phyloP scores from a whole-genome alignment of 2,113 vertebrate species.

The Bostrychus sinensis region DNA sequence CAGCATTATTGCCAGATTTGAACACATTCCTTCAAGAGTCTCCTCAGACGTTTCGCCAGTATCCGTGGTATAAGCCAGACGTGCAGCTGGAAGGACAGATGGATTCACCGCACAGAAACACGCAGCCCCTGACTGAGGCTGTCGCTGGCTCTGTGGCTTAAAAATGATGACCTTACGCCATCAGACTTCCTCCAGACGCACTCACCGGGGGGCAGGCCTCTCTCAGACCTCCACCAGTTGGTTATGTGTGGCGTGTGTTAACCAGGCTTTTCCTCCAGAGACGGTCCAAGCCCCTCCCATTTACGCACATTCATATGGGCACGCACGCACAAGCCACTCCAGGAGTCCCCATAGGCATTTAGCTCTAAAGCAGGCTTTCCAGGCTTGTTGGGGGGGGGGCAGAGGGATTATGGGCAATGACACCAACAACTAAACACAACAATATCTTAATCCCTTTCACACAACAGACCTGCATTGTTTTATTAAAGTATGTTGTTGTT shows the following conservation, averaged over 20 bases:
- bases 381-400: slow-evolving; percentile 34
- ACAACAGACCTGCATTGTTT: slow-evolving; percentile 22
- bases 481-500: not conserved
- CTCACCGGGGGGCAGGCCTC: slow-evolving; percentile 21
- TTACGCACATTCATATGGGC: slow-evolving; percentile 21
- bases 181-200: slow-evolving; percentile 37
- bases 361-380: slow-evolving; percentile 50
- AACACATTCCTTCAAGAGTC: not conserved
- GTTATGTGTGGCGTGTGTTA: slow-evolving; percentile 6
- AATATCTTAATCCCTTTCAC: slow-evolving; percentile 44
- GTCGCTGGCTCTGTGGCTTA: not conserved
- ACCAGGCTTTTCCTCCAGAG: slow-evolving; percentile 28
- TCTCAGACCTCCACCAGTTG: slow-evolving; percentile 25
- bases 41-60: not conserved
- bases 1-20: not conserved
- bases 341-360: slow-evolving; percentile 25
- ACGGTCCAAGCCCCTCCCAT: slow-evolving; percentile 27
- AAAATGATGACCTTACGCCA: slow-evolving; percentile 2
- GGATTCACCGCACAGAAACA: not conserved
- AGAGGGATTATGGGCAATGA: slow-evolving; percentile 53
- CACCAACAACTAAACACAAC: slow-evolving; percentile 33
- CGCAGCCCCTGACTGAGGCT: not conserved
- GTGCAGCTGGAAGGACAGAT: not conserved
- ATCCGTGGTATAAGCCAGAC: not conserved
- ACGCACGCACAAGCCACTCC: slow-evolving; percentile 13